Percentiles rank a stretch among this genome's conserved stretches.
These are phyloP conservation scores for Zelleria hepariella DNA, from an alignment of 2,888 invertebrate genomes.

Conservation along the genomic window DNA sequence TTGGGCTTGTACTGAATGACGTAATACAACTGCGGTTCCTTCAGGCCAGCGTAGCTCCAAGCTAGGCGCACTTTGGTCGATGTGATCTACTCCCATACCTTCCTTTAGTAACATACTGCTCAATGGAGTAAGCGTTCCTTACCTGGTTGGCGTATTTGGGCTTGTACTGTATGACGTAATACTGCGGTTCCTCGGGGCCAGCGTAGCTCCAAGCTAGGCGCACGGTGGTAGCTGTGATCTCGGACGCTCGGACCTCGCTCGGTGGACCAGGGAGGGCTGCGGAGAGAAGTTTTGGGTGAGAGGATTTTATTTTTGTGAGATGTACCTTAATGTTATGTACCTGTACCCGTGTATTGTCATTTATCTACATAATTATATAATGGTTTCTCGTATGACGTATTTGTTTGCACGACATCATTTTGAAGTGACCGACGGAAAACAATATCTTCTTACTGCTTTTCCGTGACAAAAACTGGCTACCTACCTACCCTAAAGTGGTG, in stretches of 20 bases:
- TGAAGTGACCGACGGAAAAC: too few species aligned
- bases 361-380: too few species aligned
- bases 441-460: too few species aligned
- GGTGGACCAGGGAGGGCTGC: constrained; percentile 93
- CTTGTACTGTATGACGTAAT: constrained; percentile 97
- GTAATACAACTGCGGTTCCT: constrained; percentile 94
- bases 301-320: too few species aligned
- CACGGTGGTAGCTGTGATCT: constrained; percentile 94
- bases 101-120: too few species aligned
- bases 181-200: constrained; percentile 90
- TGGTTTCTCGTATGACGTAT: too few species aligned
- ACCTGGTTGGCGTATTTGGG: constrained; percentile 91
- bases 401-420: too few species aligned
- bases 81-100: too few species aligned
- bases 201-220: constrained; percentile 94
- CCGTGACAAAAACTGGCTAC: too few species aligned
- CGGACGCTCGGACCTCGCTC: constrained; percentile 89
- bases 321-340: too few species aligned
- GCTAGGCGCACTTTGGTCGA: constrained; percentile 92
- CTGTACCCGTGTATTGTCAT: too few species aligned
- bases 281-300: neutral
- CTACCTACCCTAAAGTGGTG: neutral
- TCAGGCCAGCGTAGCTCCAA: constrained; percentile 92
- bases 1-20: constrained; percentile 97
- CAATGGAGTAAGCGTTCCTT: too few species aligned